Evolutionary conservation across 2,113 vertebrate genomes (phyloP), one percentile per base, ranked within the genome.

Genomic region (Anolis sagrei): DNA sequence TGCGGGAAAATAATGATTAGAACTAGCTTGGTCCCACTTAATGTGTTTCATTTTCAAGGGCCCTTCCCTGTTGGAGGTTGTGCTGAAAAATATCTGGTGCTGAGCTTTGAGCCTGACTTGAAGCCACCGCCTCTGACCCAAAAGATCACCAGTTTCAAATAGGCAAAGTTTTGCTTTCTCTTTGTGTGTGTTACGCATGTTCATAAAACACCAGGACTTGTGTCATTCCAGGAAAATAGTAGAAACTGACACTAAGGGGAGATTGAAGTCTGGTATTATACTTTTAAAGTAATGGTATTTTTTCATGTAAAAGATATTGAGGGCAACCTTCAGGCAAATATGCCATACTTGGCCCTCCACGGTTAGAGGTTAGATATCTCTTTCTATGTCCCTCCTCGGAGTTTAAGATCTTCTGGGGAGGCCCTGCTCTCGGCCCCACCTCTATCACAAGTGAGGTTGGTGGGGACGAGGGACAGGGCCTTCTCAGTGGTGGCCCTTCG

Each of bases 1-100:
- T 19, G 5, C 4, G 49, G 77, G 77, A 64, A 86, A 80, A 80
- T 81, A 64, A 19, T 86, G 83, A 84, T 87, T 81, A 58, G 9
- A 88, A 58, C 7, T 11, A 44, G 36, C 34, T 48, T 77, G 87
- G 32, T 54, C 86, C 39, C 51, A 4, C 51, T 62, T 29, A 0
- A 74, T 89, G 44, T 4, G 14, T 75, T 7, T 0, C 7, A 2
- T 3, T 18, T 54, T 34, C 21, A 34, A 44, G 21, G 0, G 0
- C 39, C 51, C n/a, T n/a, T 18, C 7, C 5, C 44, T 1, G 21
- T 49, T 4, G 5, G 2, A 0, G 27, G 39, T 78, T 36, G 32
- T 39, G 75, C 39, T 78, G 75, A 78, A n/a, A 77, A 78, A 78
- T 69, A n/a, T 49, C 44, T 44, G 49, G 76, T 25, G 9, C 36